phyloP scores from a whole-genome alignment of 2,797 vertebrate genomes.

The Gallirallus australis region DNA sequence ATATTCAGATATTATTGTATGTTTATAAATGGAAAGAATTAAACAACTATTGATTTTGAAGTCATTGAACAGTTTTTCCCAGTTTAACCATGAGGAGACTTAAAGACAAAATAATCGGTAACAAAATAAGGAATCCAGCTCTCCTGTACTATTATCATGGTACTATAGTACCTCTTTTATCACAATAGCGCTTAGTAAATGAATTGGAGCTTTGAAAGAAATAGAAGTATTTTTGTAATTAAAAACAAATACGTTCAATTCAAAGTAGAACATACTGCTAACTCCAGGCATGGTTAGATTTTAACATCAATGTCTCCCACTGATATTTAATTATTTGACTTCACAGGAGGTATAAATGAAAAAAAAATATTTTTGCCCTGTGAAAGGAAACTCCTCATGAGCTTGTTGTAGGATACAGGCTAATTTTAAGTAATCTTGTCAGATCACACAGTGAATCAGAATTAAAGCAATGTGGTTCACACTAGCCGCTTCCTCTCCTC shows the following conservation, averaged over 20 bases:
- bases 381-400: background rate
- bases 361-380: background rate
- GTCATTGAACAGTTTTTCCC: background rate
- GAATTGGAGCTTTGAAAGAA: background rate
- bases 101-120: background rate
- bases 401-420: background rate
- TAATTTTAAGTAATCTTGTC: background rate
- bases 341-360: background rate
- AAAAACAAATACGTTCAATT: background rate
- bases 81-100: background rate
- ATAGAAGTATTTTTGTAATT: background rate
- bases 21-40: background rate
- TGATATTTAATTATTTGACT: background rate
- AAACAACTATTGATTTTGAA: background rate
- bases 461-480: background rate
- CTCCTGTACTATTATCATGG: background rate
- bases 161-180: background rate
- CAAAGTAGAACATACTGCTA: background rate
- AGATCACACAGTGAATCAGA: background rate
- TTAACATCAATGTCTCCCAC: accelerated
- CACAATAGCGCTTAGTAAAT: background rate
- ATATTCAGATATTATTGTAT: background rate
- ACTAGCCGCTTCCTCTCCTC: background rate
- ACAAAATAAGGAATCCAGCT: background rate
- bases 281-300: background rate